phyloP scores from a whole-genome alignment of 2,797 vertebrate species.

The Paedocypris micromegethes region DNA sequence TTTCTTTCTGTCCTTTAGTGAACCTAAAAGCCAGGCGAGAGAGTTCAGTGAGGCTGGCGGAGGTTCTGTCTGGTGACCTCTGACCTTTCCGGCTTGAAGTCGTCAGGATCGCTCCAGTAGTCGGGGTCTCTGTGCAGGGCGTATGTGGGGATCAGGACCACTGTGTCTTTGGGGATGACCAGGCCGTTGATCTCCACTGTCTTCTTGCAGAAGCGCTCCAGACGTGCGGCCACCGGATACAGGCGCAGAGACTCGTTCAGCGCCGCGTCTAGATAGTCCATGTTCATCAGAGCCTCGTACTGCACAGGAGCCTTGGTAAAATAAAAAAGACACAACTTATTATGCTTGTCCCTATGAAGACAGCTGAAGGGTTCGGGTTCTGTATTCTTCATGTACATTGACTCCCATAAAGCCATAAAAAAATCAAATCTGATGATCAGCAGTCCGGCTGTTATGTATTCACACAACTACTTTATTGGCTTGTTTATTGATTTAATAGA shows the following conservation, averaged over 20 bases:
- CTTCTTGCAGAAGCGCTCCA: slow-evolving; percentile 71
- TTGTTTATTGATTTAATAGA: no score
- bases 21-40: slow-evolving; percentile 59
- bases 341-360: no score
- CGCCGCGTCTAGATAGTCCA: slow-evolving; percentile 73
- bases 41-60: no score
- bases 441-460: no score
- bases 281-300: slow-evolving; percentile 61
- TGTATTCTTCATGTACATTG: no score
- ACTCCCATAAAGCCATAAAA: no score
- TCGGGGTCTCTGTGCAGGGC: slow-evolving; percentile 60
- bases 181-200: slow-evolving; percentile 63
- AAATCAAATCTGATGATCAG: no score
- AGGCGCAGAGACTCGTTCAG: slow-evolving; percentile 66
- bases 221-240: slow-evolving; percentile 51
- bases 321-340: background rate
- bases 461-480: no score
- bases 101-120: slow-evolving; percentile 66
- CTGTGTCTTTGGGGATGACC: slow-evolving; percentile 61
- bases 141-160: slow-evolving; percentile 59
- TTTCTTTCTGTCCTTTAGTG: slow-evolving; percentile 59
- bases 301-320: slow-evolving; percentile 57
- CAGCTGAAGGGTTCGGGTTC: no score
- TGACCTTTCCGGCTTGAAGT: slow-evolving; percentile 74
- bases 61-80: background rate